These are phyloP conservation scores for Archips xylosteana DNA, from an alignment of 2,888 invertebrate genomes.

Conservation along the genomic window DNA sequence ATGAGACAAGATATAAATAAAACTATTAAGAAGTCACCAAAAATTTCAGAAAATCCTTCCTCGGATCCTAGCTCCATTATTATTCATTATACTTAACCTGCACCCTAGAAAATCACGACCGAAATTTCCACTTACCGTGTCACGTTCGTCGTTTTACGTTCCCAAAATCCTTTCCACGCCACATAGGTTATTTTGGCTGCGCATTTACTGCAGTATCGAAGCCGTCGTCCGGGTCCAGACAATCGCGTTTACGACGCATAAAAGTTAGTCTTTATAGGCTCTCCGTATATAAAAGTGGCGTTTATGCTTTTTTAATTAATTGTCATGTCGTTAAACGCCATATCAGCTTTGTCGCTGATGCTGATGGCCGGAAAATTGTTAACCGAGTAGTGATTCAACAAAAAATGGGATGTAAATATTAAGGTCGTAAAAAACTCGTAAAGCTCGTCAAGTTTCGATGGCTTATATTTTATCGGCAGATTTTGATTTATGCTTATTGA, in stretches of 20 bases:
- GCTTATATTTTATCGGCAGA: conserved; percentile 26
- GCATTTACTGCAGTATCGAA: conserved; percentile 64
- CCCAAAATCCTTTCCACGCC: conserved; percentile 56
- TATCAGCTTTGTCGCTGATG: conserved; percentile 80
- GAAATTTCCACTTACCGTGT: conserved; percentile 32
- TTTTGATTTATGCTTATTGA: conserved; percentile 10
- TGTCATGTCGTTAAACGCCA: conserved; percentile 80
- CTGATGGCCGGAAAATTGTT: conserved; percentile 79
- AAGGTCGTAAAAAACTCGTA: conserved; percentile 29
- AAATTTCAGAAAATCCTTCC: not conserved
- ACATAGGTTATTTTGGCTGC: conserved; percentile 57
- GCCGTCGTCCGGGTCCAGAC: conserved; percentile 74
- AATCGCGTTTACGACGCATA: conserved; percentile 85
- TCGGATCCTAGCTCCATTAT: not conserved
- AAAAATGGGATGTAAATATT: conserved; percentile 58
- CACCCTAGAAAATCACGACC: conserved; percentile 33
- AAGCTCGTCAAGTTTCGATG: conserved; percentile 16
- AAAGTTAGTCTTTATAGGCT: conserved; percentile 86
- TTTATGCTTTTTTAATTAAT: conserved; percentile 85
- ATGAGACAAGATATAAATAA: not conserved
- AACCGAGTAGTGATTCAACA: conserved; percentile 80
- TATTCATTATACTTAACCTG: conserved; percentile 26
- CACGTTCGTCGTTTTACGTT: conserved; percentile 58
- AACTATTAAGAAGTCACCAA: not conserved
- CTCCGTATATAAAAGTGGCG: conserved; percentile 83